Conservation (phyloP, 2,113 vertebrate genomes). For the Caranx ignobilis region DNA sequence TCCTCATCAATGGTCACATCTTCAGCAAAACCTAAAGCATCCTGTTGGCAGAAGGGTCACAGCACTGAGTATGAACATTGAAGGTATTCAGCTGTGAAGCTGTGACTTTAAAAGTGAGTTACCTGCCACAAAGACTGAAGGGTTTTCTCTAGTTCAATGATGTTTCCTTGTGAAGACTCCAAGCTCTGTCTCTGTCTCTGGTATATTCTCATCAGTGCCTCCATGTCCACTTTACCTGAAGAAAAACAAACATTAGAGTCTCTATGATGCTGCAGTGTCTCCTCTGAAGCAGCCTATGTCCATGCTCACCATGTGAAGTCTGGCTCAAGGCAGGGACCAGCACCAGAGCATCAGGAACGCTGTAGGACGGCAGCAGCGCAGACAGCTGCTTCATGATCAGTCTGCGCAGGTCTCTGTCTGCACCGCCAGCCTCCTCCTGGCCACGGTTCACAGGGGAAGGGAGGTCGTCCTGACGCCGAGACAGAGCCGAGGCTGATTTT, state of each 20-base stretch:
- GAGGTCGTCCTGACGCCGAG: constrained; percentile 1
- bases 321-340: constrained; percentile 85
- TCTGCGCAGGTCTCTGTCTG: constrained; percentile 63
- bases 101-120: constrained; percentile 17
- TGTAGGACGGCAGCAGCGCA: constrained; percentile 83
- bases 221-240: constrained; percentile 91
- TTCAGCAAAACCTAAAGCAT: constrained; percentile 81
- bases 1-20: constrained; percentile 80
- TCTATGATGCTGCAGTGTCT: neutral
- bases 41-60: constrained; percentile 74
- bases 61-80: neutral
- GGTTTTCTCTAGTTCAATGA: constrained; percentile 84
- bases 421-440: constrained; percentile 41
- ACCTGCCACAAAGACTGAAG: constrained; percentile 94
- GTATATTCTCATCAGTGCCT: constrained; percentile 87
- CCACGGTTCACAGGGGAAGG: neutral
- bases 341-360: constrained; percentile 90
- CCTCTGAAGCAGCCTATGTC: neutral
- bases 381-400: constrained; percentile 82
- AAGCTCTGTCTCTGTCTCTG: constrained; percentile 75
- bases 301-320: constrained; percentile 89
- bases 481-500: neutral
- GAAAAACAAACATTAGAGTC: neutral
- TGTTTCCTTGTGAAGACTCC: constrained; percentile 65
- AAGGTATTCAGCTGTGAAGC: neutral